Conservation (phyloP, 2,888 invertebrate genomes). For the Lithophane leautieri region DNA sequence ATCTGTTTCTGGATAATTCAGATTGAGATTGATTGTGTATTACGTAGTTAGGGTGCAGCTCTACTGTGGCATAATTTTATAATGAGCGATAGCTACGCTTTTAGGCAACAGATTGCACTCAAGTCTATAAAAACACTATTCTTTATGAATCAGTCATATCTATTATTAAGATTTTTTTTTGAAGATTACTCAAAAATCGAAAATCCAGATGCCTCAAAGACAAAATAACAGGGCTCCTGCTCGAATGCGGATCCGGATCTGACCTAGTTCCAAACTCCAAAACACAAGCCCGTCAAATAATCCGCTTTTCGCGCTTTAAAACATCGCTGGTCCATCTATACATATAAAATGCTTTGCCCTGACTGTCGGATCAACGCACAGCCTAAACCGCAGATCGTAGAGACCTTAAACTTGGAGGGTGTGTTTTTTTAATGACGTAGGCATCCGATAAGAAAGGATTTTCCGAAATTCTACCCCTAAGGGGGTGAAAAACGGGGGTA, state of each 20-base stretch:
- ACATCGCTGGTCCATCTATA: slow-evolving; percentile 20
- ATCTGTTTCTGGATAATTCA: too few species aligned
- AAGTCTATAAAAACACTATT: neutral
- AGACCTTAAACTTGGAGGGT: too few species aligned
- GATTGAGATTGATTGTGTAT: too few species aligned
- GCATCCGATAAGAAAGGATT: too few species aligned
- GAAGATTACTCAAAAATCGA: neutral
- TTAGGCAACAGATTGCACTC: neutral
- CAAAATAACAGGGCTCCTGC: neutral
- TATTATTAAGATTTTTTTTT: neutral
- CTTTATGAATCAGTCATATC: neutral
- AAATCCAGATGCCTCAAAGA: neutral
- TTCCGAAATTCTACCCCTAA: too few species aligned
- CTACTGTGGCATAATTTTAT: neutral
- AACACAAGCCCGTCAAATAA: slow-evolving; percentile 24
- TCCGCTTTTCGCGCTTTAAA: slow-evolving; percentile 45
- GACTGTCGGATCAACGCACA: too few species aligned
- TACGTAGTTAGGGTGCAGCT: too few species aligned
- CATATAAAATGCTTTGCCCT: too few species aligned
- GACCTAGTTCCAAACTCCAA: slow-evolving; percentile 49
- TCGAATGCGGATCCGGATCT: slow-evolving; percentile 19
- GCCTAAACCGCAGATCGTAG: too few species aligned
- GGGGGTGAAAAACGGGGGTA: too few species aligned
- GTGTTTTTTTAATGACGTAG: too few species aligned
- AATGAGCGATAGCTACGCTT: neutral